These are phyloP conservation scores for Trichonephila clavata DNA, from an alignment of 1,140 invertebrate genomes.

Conservation along the genomic window DNA sequence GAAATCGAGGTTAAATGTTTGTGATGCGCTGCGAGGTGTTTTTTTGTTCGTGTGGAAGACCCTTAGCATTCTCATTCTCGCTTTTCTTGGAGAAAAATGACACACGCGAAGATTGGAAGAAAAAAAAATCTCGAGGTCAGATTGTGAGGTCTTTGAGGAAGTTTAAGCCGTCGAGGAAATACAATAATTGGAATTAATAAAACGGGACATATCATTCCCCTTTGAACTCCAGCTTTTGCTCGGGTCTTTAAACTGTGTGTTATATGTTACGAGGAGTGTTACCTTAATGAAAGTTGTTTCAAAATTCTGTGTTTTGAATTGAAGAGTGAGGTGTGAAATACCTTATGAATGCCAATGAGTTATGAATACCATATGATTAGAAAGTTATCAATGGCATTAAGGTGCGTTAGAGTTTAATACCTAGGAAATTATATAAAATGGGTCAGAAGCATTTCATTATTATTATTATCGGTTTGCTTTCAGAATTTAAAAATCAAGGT, in stretches of 20 bases:
- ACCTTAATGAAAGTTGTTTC: not conserved
- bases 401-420: too few relatives aligned
- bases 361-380: too few relatives aligned
- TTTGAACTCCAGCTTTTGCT: not conserved
- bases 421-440: too few relatives aligned
- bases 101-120: not conserved
- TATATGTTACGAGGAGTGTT: not conserved
- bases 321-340: not conserved
- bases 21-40: not conserved
- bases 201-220: not conserved
- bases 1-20: constrained; percentile 51
- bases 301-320: not conserved
- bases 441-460: too few relatives aligned
- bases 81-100: not conserved
- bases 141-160: constrained; percentile 3
- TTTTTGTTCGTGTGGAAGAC: not conserved
- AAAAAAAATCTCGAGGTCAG: constrained; percentile 7
- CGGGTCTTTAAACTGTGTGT: not conserved
- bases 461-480: too few relatives aligned
- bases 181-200: constrained; percentile 38
- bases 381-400: too few relatives aligned
- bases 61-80: not conserved
- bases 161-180: not conserved
- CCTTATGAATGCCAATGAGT: not conserved
- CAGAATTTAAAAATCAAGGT: too few relatives aligned